Conservation (phyloP, 1,140 invertebrate species). For the Drosophila obscura region DNA sequence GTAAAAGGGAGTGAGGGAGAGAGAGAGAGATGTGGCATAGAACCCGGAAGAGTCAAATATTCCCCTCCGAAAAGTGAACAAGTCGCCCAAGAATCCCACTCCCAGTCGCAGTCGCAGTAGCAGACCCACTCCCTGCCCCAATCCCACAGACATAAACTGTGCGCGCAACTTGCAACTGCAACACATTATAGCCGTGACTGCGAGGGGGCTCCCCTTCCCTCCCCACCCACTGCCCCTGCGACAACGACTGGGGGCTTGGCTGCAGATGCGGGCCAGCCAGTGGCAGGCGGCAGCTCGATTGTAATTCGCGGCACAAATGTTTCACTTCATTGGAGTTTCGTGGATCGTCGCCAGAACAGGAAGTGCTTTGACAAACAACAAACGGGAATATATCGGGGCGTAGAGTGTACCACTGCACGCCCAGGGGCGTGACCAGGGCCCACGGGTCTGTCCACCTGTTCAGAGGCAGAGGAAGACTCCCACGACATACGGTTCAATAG, state of each 20-base stretch:
- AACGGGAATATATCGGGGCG: slow-evolving; percentile 43
- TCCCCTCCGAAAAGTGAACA: slow-evolving; percentile 36
- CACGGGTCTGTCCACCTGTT: slow-evolving; percentile 56
- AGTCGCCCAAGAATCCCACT: slow-evolving; percentile 9
- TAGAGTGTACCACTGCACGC: slow-evolving; percentile 19
- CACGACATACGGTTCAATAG: slow-evolving; percentile 23
- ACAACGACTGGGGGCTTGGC: slow-evolving; percentile 27
- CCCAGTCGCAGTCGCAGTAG: no score
- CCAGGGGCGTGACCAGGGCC: slow-evolving; percentile 24
- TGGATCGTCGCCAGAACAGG: slow-evolving; percentile 58
- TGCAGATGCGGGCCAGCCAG: slow-evolving; percentile 54
- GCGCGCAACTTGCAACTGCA: slow-evolving; percentile 76
- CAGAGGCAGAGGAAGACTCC: slow-evolving; percentile 4
- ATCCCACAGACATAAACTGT: slow-evolving; percentile 52
- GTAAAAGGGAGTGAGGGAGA: slow-evolving; percentile 1
- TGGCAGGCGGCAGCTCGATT: slow-evolving; percentile 52
- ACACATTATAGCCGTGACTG: slow-evolving; percentile 72
- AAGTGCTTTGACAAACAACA: slow-evolving; percentile 68
- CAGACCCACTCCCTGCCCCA: no score
- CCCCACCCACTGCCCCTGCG: neutral
- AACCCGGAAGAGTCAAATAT: slow-evolving; percentile 74
- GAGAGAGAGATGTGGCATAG: slow-evolving; percentile 24
- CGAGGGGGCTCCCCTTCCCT: neutral
- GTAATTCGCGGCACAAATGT: slow-evolving; percentile 80
- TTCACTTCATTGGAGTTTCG: slow-evolving; percentile 80